Evolutionary conservation across 2,888 invertebrate genomes (phyloP), one percentile per base, ranked within the genome.

Genomic region (Pyrochroa serraticornis): DNA sequence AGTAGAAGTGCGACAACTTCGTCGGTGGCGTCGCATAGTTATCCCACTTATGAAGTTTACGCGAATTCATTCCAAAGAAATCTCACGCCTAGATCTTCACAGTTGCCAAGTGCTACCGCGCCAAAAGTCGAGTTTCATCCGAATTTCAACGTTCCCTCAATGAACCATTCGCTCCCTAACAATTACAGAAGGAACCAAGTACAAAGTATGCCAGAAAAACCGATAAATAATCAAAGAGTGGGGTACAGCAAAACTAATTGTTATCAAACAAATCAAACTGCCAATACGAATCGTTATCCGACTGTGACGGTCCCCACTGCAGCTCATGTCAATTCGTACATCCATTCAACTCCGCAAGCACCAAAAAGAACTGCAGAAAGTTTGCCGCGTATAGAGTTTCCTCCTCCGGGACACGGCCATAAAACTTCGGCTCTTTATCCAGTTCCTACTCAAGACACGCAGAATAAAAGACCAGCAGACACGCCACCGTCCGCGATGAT

Each of bases 51-150:
- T 68, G 75, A 76, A 49, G 69, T 72, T 37, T 62, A 67, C 38
- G 57, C 60, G 5, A 70, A 66, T 59, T 67, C 73, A 13, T 70
- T 72, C 59, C 73, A 75, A 58, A 67, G 71, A 53, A 73, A 63
- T 65, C 61, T 75, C 9, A 65, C 63, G 10, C 66, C 73, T 45
- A 65, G 72, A 55, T 64, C 75, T 41, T 63, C 71, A 0, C 73
- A 73, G 3, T 41, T 69, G 43, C 74, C 76, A 42, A 75, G 74
- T n/a, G 77, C 79, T 2, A 80, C 82, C 46, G 85, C 89, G 13
- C 90, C 91, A 7, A 89, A 91, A 79, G 88, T 92, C 7, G 90
- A 92, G 75, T 92, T 92, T 72, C 84, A 87, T 34, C 91, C 91
- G 0, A 88, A 91, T 74, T 92, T 92, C 66, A 82, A 80, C 67